phyloP scores from a whole-genome alignment of 2,797 vertebrate genomes.

The Rachycentron canadum region DNA sequence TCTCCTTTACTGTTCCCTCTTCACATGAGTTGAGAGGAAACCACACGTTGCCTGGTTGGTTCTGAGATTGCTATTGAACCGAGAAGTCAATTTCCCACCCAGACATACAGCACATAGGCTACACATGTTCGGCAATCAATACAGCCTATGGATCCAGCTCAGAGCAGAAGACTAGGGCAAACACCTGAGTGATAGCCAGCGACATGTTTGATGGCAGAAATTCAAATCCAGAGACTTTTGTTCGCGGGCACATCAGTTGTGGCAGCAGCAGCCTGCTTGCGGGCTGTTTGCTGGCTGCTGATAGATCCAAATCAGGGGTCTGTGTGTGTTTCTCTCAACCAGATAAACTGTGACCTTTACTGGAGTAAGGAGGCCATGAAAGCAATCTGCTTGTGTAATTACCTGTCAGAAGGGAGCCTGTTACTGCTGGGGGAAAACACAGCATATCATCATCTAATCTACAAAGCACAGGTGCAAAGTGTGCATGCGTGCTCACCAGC shows the following conservation, averaged over 20 bases:
- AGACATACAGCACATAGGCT: not conserved
- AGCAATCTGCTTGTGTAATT: constrained; percentile 86
- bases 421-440: constrained; percentile 77
- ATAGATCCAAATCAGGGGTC: constrained; percentile 69
- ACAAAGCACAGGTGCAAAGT: constrained; percentile 73
- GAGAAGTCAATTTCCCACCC: constrained; percentile 41
- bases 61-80: constrained; percentile 51
- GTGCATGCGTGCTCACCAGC: constrained; percentile 19
- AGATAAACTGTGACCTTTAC: constrained; percentile 84
- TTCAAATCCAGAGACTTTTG: constrained; percentile 27
- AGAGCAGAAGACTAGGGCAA: constrained; percentile 2
- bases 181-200: constrained; percentile 22
- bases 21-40: constrained; percentile 17
- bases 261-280: constrained; percentile 19
- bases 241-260: constrained; percentile 4
- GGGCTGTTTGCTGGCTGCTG: constrained; percentile 42
- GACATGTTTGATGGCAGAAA: constrained; percentile 38
- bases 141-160: constrained; percentile 35
- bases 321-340: constrained; percentile 64
- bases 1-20: not conserved
- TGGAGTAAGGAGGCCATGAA: constrained; percentile 77
- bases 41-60: not conserved
- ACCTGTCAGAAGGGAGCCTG: constrained; percentile 85
- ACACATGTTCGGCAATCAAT: constrained; percentile 49
- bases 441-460: constrained; percentile 78